These are phyloP conservation scores for Slavum lentiscoides DNA, from an alignment of 2,888 invertebrate genomes.

Conservation along the genomic window DNA sequence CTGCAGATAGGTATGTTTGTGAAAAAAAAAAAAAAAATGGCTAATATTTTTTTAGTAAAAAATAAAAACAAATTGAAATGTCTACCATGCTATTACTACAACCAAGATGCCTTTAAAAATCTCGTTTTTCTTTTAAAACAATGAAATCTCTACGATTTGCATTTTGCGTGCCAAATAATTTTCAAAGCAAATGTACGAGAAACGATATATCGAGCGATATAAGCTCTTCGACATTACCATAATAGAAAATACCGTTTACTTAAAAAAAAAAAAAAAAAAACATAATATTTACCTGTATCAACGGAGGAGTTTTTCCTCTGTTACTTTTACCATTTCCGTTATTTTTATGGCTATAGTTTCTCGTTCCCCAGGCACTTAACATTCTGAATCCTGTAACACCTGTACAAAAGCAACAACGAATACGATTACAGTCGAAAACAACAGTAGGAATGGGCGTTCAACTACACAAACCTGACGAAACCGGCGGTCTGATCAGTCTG, in stretches of 20 bases:
- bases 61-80: no score
- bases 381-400: slow-evolving; percentile 25
- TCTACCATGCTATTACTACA: not conserved
- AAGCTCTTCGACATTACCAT: not conserved
- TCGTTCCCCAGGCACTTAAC: slow-evolving; percentile 25
- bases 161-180: slow-evolving; percentile 9
- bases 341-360: slow-evolving; percentile 38
- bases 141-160: not conserved
- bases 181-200: not conserved
- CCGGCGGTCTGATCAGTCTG: slow-evolving; percentile 28
- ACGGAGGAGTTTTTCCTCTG: slow-evolving; percentile 32
- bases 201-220: not conserved
- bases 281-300: slow-evolving; percentile 33
- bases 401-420: not conserved
- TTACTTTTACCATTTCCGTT: slow-evolving; percentile 30
- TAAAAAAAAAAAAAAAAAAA: not conserved
- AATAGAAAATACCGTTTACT: not conserved
- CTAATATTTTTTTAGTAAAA: no score
- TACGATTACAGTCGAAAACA: not conserved
- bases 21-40: no score
- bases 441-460: not conserved
- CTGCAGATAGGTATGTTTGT: no score
- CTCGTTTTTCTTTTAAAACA: not conserved
- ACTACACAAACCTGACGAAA: slow-evolving; percentile 19
- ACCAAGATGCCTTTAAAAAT: not conserved